Evolutionary conservation across 2,888 invertebrate genomes (phyloP), one percentile per base, ranked within the genome.

Genomic region (Lithodes maja): DNA sequence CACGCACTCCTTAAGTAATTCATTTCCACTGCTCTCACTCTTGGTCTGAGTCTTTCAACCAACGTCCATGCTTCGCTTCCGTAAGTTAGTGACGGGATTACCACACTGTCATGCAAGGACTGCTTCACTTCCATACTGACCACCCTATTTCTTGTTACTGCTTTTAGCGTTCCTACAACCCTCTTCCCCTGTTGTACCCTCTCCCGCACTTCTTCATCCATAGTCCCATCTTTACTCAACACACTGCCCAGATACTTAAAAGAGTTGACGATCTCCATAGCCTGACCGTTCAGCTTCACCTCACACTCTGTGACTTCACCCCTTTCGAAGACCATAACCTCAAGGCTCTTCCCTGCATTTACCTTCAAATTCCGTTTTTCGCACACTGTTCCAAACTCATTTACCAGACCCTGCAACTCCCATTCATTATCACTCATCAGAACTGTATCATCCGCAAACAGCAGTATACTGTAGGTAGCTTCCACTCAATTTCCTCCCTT

Each of bases 1-100:
- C 61, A 61, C 12, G 61, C 61, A 7, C 61, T 12, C 12, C 61
- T 61, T 12, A 61, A 61, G 61, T 61, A 61, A 61, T 12, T 61
- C 61, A 61, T 61, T 61, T 61, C 61, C 61, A 61, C 61, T 61
- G 61, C 61, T 61, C 61, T 61, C 61, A 61, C 61, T 61, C 61
- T 61, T 61, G 61, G 12, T 12, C 12, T 61, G 61, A 7, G 5
- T 12, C 61, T 12, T 1, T 61, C 61, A 7, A 7, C 7, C 61
- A 61, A 61, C 7, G 61, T 61, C 61, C 61, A 61, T 12, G 61
- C 61, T 12, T 61, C 61, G 61, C 61, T 61, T 61, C 61, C 61
- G 12, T 61, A 61, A 5, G 61, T 61, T 1, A 61, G 61, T 5
- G 61, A 0, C 5, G 61, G 61, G 61, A 61, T 61, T 12, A 61